Conservation (phyloP, 2,113 vertebrate species). For the Donacobius atricapilla region DNA sequence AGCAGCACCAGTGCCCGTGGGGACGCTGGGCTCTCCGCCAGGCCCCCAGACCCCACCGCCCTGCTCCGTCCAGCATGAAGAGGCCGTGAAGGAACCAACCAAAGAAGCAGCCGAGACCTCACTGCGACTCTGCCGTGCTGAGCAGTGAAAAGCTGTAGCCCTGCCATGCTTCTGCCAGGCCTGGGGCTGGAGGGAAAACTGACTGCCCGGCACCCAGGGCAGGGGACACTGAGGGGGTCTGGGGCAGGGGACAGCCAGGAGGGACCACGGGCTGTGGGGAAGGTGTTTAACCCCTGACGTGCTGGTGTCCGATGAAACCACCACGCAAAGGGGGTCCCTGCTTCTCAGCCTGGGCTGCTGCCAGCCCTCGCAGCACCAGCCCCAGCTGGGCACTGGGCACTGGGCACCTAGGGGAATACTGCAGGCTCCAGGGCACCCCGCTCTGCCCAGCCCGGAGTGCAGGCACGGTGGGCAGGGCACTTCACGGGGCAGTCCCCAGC, state of each 20-base stretch:
- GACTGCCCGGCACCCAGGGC: not conserved
- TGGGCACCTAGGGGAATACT: too few species aligned
- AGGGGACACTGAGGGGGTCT: not conserved
- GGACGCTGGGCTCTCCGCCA: rapidly evolving
- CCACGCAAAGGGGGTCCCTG: not conserved
- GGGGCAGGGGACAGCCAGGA: not conserved
- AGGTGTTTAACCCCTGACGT: not conserved
- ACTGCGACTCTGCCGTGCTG: not conserved
- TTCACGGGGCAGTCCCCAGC: not conserved
- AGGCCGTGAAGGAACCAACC: not conserved
- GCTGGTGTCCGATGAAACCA: not conserved
- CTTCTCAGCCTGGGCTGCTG: not conserved
- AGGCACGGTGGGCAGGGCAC: not conserved
- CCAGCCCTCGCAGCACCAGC: not conserved
- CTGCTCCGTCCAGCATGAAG: not conserved
- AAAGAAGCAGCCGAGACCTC: conserved; percentile 6
- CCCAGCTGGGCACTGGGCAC: not conserved
- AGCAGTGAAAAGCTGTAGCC: not conserved
- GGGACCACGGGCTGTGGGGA: not conserved
- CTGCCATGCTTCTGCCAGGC: not conserved
- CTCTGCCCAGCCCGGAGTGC: rapidly evolving
- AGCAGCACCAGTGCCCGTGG: rapidly evolving
- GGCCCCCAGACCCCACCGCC: not conserved
- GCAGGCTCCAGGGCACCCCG: not conserved
- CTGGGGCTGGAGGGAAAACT: not conserved